phyloP scores from a whole-genome alignment of 2,888 invertebrate species.

The Xanthorhoe designata region DNA sequence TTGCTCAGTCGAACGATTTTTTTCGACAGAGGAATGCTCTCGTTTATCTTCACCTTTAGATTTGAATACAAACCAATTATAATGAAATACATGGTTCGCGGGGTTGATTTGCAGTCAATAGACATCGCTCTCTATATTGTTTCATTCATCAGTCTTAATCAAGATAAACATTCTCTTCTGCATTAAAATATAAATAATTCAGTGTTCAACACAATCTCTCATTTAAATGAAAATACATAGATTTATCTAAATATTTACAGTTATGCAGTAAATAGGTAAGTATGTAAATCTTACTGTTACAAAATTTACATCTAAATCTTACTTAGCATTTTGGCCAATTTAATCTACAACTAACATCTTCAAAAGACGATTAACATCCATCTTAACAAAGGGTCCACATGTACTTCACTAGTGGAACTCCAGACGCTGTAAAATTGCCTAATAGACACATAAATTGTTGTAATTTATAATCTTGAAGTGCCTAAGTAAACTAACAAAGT shows the following conservation, averaged over 20 bases:
- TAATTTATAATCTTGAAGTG: constrained; percentile 22
- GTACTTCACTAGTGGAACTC: constrained; percentile 8
- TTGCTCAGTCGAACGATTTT: too few relatives aligned
- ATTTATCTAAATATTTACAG: constrained; percentile 36
- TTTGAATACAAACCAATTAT: constrained; percentile 13
- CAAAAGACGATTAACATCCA: constrained; percentile 40
- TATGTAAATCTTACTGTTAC: constrained; percentile 21
- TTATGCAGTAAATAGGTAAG: not conserved
- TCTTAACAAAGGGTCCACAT: constrained; percentile 20
- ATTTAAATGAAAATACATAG: constrained; percentile 12
- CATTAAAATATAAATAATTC: constrained; percentile 13
- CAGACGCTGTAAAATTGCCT: constrained; percentile 2
- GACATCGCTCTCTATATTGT: constrained; percentile 43
- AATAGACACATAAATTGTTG: constrained; percentile 10
- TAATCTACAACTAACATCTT: constrained; percentile 60
- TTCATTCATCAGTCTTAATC: constrained; percentile 74
- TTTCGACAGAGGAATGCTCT: not conserved
- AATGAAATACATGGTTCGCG: constrained; percentile 34
- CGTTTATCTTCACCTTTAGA: not conserved
- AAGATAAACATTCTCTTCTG: constrained; percentile 48
- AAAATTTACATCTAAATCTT: constrained; percentile 34
- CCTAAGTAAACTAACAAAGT: constrained; percentile 22
- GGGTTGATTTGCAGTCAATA: constrained; percentile 47
- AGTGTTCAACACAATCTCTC: constrained; percentile 15
- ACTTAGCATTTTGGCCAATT: constrained; percentile 61